Evolutionary conservation across 2,113 vertebrate genomes (phyloP), one percentile per base, ranked within the genome.

Genomic region (Hymenochirus boettgeri): DNA sequence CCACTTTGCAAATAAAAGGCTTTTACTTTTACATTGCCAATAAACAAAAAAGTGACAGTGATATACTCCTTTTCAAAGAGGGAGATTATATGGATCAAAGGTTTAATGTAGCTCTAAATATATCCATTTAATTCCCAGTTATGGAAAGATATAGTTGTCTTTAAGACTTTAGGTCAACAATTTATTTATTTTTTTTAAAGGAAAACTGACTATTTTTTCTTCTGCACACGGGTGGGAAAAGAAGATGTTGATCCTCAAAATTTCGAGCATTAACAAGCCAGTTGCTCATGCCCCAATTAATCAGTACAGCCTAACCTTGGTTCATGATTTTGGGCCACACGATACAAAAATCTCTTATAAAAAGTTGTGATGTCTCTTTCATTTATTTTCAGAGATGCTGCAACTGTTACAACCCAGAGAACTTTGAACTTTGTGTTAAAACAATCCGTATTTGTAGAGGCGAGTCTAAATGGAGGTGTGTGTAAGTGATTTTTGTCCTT

Each of bases 331-430:
- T 72, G 93, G 95, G 33, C 91, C 93, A 29, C 96, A 99, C 1
- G 96, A 99, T 81, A 99, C 96, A 9, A 99, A n/a, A 99, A 78
- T 99, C 96, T 54, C 92, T 99, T 35, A 92, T 98, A 78, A 99
- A 99, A 74, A 98, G 93, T n/a, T 24, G 92, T 97, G 2, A 96
- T 99, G 69, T 98, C 96, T 0, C 82, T 99, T 27, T 99, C 96
- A 5, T 99, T 99, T 81, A 96, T 99, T 0, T 95, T 99, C 42
- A 88, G 96, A 0, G 96, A 99, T 7, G 96, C 96, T 46, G 96
- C 96, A 25, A 96, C 99, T 0, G 94, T 99, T 73, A 99, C 96
- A 6, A 99, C 96, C 96, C 96, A 0, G 94, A 99, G 80, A 99
- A 99, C 85, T 99, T 99, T 0, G 93, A 98, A 71, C 89, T 99